Base-by-base conservation (phyloP, 2,797 vertebrate genomes). In the Pseudotriccus pelzelni region DNA sequence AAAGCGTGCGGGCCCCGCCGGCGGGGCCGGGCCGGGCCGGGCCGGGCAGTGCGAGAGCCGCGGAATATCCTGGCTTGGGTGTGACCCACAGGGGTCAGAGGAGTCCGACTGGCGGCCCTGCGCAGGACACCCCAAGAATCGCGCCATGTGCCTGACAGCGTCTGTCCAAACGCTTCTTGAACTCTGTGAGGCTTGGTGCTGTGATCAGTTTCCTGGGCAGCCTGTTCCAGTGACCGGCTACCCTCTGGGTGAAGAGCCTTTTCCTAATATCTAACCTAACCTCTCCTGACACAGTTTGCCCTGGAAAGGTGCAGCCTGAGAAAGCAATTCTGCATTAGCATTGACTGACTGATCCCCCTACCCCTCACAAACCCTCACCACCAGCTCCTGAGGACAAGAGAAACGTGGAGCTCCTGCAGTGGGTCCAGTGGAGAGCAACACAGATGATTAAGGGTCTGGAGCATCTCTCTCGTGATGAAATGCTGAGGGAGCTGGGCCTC, bases 41-140 rank as follows among this genome's bases (percentile, higher is more conserved):
- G 7, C 6, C 2, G 2, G 0, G 13, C 6, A 4, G 12, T 6
- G 25, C 4, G 0, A 20, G 4, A 0, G 3, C 12, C 3, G 3
- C 4, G 0, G 6, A 0, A 1, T 3, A 7, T 1, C 1, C 4
- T 0, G 14, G 3, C 14, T 0, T 6, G 58, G 41, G 3, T 2
- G n/a, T 15, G 4, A 1, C 2, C 7, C 5, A 0, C 12, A 0
- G 66, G 23, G 23, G 2, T 14, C 15, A 0, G 12, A 7, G 12
- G 0, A 4, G 27, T 27, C 1, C 12, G 0, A 11, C 16, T 49
- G 6, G 32, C 10, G 24, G 32, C 15, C 14, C 10, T 27, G 30
- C 27, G 8, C 4, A 2, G 25, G 21, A 12, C 30, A 19, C 49
- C 27, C 8, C 32, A 17, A 9, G 36, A 56, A 27, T 23, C 58